Evolutionary conservation across 2,113 vertebrate species (phyloP).

Genomic region (Ailurus styani): DNA sequence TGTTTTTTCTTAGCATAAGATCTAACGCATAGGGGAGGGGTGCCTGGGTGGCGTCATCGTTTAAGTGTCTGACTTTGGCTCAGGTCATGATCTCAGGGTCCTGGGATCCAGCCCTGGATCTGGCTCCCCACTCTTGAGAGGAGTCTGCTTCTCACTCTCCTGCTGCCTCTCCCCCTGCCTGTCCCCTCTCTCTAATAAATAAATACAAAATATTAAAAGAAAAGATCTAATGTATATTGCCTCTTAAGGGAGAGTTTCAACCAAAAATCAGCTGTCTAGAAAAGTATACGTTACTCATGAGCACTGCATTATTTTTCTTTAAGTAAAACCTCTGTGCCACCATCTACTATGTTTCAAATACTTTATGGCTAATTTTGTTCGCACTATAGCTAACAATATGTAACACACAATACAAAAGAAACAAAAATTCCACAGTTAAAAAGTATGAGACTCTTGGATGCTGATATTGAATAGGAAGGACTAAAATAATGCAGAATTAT

Average conservation of each 20-base stretch:
- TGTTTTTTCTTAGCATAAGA: background rate
- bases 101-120: background rate
- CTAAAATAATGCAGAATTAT: background rate
- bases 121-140: background rate
- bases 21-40: background rate
- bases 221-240: background rate
- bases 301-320: background rate
- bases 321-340: background rate
- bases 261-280: background rate
- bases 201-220: background rate
- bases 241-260: background rate
- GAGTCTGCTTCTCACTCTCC: background rate
- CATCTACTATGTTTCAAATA: background rate
- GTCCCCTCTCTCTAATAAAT: background rate
- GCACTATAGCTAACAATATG: background rate
- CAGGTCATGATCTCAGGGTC: background rate
- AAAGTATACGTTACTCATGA: background rate
- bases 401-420: background rate
- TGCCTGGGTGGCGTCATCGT: background rate
- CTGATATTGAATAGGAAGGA: background rate
- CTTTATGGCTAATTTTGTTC: background rate
- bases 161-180: accelerated
- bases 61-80: background rate
- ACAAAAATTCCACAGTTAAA: background rate
- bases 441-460: background rate